Evolutionary conservation across 2,888 invertebrate genomes (phyloP), one percentile per base, ranked within the genome.

Genomic region (Parnassius orleans): DNA sequence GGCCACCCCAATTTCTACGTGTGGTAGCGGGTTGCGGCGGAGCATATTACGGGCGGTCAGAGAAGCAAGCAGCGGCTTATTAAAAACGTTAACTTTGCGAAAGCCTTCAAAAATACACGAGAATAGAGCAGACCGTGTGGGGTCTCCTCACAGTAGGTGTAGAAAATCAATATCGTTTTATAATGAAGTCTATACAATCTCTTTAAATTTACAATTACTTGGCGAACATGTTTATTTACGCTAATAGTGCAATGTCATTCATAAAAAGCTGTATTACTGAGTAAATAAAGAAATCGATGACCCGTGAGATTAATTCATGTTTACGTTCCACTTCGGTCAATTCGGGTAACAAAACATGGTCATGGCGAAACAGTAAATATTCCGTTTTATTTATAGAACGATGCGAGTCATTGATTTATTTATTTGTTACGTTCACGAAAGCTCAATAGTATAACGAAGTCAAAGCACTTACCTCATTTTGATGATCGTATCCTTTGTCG

Each of bases 361-460:
- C 71, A 75, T 71, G 67, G 72, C 73, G 73, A 64, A 76, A 77
- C 72, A 57, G 61, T 82, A 83, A 84, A 87, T 84, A 82, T 73
- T 78, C 68, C 46, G 61, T 65, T 74, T 78, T 82, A 79, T 80
- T 86, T 86, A 86, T 87, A 90, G 84, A 82, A 77, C 77, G 73
- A 81, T 78, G 81, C 80, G 78, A 72, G 12, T 48, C 5, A 75
- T 78, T 68, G 67, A 83, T 68, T 85, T 87, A 89, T 88, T 89
- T 88, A 89, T 89, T 89, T 87, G 87, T 90, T 89, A 90, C 90
- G 84, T 80, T 85, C 81, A 83, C 77, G 75, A 87, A 87, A 87
- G 84, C 82, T 83, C 79, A 67, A 66, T 51, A 72, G 84, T 80
- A 77, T 85, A 86, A 86, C 87, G 84, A 86, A 86, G 84, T 80